Percentiles rank a stretch among this genome's conserved stretches.
Evolutionary conservation across 2,797 vertebrate species (phyloP).

Genomic region (Nyctalus aviator): DNA sequence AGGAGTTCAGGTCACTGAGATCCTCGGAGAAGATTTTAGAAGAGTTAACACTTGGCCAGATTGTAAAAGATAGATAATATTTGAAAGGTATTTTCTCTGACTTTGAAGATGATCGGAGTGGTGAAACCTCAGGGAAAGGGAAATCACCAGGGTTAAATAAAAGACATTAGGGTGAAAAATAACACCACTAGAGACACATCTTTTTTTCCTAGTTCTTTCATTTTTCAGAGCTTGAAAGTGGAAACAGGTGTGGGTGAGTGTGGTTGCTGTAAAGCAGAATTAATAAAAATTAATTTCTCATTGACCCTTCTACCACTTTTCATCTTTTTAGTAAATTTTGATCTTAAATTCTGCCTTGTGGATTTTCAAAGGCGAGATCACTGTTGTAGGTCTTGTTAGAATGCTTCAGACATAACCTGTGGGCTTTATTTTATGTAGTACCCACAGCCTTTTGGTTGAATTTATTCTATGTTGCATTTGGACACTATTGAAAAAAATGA

Average conservation of each 20-base stretch:
- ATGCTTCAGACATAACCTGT: background rate
- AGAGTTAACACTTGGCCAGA: background rate
- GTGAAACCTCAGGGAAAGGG: background rate
- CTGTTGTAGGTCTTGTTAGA: background rate
- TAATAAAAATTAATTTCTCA: background rate
- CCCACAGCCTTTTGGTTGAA: background rate
- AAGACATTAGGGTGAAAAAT: background rate
- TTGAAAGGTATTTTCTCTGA: background rate
- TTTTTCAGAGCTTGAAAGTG: background rate
- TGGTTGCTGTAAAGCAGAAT: background rate
- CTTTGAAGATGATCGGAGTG: background rate
- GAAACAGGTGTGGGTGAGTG: background rate
- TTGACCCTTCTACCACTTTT: background rate
- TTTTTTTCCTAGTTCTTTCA: background rate
- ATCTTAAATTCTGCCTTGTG: background rate
- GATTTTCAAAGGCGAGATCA: conserved; percentile 17
- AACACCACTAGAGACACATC: background rate
- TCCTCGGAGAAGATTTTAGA: background rate
- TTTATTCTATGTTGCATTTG: background rate
- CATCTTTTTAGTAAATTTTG: background rate
- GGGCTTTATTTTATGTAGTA: conserved; percentile 19
- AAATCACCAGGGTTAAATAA: background rate
- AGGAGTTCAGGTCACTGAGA: background rate
- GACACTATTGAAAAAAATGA: background rate
- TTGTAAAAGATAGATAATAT: background rate